Base-by-base conservation (phyloP, 2,113 vertebrate species). In the Equus quagga region DNA sequence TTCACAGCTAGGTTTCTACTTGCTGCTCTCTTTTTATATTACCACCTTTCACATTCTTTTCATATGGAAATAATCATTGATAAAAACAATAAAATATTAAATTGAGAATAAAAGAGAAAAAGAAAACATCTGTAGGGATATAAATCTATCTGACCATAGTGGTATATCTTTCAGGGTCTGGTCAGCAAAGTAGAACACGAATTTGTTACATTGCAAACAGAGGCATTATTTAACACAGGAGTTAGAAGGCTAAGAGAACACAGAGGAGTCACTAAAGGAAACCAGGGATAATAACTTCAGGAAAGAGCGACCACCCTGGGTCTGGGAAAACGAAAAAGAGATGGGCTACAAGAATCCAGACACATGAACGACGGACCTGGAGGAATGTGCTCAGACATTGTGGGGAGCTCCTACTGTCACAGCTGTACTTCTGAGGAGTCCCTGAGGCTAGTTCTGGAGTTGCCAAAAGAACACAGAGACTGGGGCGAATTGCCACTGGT, bases 31-130 rank as follows among this genome's bases (percentile, higher is more conserved):
- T 46, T 49, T 69, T 78, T n/a, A 26, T 19, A 65, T 65, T 41
- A 89, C 28, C 41, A 67, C 12, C 14, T 44, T 91, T 81, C 36
- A 33, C 11, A 36, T 81, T 96, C 54, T 75, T 88, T 88, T 92
- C 60, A 58, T 26, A 62, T 18, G 33, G 10, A 95, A 84, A 80
- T 44, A 81, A 72, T 51, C 8, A 46, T 3, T 82, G 33, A 65
- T 73, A 76, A 86, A 90, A 94, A 84, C 56, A 44, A 80, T 91
- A 69, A 81, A 85, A 79, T 73, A 64, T n/a, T 75, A 56, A 49
- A 6, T 24, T 76, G n/a, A 36, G 4, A 87, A 75, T 94, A 72
- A 87, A 94, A 79, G 18, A 70, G 33, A 92, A 96, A 73, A 76
- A 19, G 21, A 85, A 84, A 85, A 24, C 8, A 84, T 82, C 17